A percentile compares a stretch with the other conserved stretches of the same genome.
These are phyloP conservation scores for Macquaria ambigua DNA, from an alignment of 2,113 vertebrate species.

Conservation along the genomic window DNA sequence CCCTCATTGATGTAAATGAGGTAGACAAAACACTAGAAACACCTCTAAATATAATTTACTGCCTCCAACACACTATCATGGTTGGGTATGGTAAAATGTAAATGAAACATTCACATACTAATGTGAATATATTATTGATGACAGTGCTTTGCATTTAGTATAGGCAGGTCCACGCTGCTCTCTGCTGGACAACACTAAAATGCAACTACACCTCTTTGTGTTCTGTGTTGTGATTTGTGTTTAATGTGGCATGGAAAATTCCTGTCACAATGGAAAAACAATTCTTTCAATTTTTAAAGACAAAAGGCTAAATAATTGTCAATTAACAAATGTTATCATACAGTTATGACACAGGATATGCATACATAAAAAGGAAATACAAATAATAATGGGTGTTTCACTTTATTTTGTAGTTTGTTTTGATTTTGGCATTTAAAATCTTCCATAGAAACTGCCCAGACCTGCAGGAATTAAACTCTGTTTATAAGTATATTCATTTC, in stretches of 20 bases:
- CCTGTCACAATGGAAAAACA: too few relatives aligned
- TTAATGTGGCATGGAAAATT: too few relatives aligned
- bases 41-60: not conserved
- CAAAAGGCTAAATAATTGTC: not conserved
- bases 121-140: not conserved
- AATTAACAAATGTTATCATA: too few relatives aligned
- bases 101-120: not conserved
- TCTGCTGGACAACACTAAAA: not conserved
- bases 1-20: not conserved
- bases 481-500: not conserved
- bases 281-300: not conserved
- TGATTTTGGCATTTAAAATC: too few relatives aligned
- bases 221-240: too few relatives aligned
- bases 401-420: not conserved
- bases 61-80: not conserved
- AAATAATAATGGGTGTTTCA: not conserved
- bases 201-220: not conserved
- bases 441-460: not conserved
- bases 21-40: not conserved
- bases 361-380: not conserved
- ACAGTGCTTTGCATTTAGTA: not conserved
- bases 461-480: not conserved
- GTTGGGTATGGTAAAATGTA: not conserved
- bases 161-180: not conserved
- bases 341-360: not conserved